These are phyloP conservation scores for Esperia sulphurella DNA, from an alignment of 2,888 invertebrate genomes.

Conservation along the genomic window DNA sequence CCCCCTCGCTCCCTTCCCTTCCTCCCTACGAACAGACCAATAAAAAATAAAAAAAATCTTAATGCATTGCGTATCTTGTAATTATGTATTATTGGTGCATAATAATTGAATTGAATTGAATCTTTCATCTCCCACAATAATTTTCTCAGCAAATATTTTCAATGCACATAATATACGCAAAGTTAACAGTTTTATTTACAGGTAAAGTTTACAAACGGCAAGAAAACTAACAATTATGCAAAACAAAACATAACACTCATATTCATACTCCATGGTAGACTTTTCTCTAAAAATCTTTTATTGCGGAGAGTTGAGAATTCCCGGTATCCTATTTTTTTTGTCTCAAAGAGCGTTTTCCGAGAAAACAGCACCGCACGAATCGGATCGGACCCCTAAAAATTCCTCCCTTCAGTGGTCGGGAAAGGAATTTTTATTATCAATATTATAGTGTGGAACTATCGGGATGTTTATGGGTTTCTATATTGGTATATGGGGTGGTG, in stretches of 20 bases:
- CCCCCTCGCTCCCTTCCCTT: too few relatives aligned
- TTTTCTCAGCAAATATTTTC: too few relatives aligned
- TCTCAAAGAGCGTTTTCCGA: conserved; percentile 4
- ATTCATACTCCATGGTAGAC: not conserved
- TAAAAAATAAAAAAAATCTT: too few relatives aligned
- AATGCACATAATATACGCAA: too few relatives aligned
- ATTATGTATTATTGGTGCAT: too few relatives aligned
- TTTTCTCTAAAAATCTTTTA: conserved; percentile 5
- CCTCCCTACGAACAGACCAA: too few relatives aligned
- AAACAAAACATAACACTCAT: too few relatives aligned
- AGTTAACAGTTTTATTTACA: too few relatives aligned
- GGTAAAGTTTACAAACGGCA: too few relatives aligned
- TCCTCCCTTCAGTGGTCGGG: conserved; percentile 21
- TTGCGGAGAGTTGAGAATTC: not conserved
- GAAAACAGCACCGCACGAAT: not conserved
- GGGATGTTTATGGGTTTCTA: conserved; percentile 17
- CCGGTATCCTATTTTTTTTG: conserved; percentile 5
- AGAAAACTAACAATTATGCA: not conserved
- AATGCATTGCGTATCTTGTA: too few relatives aligned
- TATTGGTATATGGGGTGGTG: conserved; percentile 2
- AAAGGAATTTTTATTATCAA: conserved; percentile 64
- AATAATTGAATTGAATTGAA: too few relatives aligned
- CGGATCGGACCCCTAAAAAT: conserved; percentile 7
- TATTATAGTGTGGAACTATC: conserved; percentile 42
- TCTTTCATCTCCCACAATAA: too few relatives aligned